These are phyloP conservation scores for Orientallactaga bullata DNA, from an alignment of 2,113 vertebrate genomes.

Conservation along the genomic window DNA sequence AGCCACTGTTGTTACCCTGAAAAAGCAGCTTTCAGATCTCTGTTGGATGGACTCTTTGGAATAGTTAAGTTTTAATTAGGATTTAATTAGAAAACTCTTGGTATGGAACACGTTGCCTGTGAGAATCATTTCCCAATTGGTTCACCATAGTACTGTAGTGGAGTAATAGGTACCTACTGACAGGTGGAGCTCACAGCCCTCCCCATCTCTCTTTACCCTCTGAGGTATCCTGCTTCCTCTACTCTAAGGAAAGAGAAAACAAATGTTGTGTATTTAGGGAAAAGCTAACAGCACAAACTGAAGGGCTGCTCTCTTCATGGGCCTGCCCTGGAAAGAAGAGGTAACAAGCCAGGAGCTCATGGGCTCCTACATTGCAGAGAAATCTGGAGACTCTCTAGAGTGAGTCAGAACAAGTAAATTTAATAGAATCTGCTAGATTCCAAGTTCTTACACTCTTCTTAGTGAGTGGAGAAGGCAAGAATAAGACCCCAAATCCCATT, in stretches of 20 bases:
- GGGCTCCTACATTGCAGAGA: not conserved
- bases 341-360: not conserved
- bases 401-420: not conserved
- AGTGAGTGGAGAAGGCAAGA: not conserved
- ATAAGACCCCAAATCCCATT: not conserved
- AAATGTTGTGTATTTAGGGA: not conserved
- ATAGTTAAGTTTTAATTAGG: not conserved
- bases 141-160: not conserved
- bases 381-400: not conserved
- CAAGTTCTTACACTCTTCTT: not conserved
- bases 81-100: conserved; percentile 41
- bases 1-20: not conserved
- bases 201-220: not conserved
- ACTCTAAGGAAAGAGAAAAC: not conserved
- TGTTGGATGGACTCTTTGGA: not conserved
- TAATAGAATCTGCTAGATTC: not conserved
- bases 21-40: conserved; percentile 21
- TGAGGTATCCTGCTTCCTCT: not conserved
- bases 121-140: not conserved
- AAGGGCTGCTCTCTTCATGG: not conserved
- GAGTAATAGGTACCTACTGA: not conserved
- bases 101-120: not conserved
- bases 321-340: not conserved
- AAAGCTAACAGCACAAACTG: not conserved
- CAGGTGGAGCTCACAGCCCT: not conserved